Conservation (phyloP, 2,113 vertebrate genomes). For the Xerus inauris region DNA sequence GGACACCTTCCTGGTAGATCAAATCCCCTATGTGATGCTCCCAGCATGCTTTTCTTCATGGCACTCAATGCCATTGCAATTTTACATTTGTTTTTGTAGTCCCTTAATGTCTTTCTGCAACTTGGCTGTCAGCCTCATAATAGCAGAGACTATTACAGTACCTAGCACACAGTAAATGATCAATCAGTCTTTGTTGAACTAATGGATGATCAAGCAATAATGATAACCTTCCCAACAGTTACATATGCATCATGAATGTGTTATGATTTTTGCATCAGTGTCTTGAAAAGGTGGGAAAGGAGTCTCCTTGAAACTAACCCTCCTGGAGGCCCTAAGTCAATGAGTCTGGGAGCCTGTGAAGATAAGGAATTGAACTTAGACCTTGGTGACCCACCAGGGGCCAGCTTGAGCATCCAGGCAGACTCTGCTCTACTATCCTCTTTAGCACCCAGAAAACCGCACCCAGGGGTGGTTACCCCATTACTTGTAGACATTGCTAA, state of each 20-base stretch:
- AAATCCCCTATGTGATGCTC: background rate
- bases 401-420: background rate
- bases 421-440: background rate
- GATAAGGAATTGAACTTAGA: background rate
- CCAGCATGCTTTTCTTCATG: background rate
- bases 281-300: background rate
- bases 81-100: background rate
- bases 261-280: background rate
- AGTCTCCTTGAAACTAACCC: background rate
- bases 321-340: background rate
- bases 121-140: background rate
- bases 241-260: background rate
- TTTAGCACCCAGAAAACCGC: background rate
- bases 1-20: background rate
- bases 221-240: background rate
- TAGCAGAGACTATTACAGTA: background rate
- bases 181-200: conserved; percentile 22
- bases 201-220: background rate
- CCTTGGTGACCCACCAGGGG: background rate
- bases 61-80: background rate
- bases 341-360: background rate
- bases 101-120: background rate
- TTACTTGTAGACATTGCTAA: background rate
- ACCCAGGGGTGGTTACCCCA: background rate
- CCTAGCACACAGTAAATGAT: background rate